Evolutionary conservation across 2,113 vertebrate genomes (phyloP).

Genomic region (Lophius piscatorius): DNA sequence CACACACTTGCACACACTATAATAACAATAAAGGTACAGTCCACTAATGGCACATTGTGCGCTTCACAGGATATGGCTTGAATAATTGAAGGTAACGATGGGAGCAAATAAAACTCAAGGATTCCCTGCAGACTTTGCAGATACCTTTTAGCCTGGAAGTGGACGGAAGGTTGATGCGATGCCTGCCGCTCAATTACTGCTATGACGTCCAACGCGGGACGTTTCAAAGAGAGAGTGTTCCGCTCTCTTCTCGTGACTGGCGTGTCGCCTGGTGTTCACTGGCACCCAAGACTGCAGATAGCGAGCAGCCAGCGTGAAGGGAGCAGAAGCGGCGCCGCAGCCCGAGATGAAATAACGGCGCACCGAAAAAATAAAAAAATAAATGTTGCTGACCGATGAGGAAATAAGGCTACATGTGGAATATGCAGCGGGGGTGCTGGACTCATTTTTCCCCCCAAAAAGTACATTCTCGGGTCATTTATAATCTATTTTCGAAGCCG

Average conservation of each 20-base stretch:
- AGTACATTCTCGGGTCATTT: constrained; percentile 59
- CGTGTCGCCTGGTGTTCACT: constrained; percentile 22
- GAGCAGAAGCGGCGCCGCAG: constrained; percentile 54
- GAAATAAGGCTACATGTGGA: constrained; percentile 32
- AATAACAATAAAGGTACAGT: not conserved
- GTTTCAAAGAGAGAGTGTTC: constrained; percentile 25
- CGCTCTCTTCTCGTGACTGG: constrained; percentile 27
- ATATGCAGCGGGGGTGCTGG: constrained; percentile 2
- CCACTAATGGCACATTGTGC: not conserved
- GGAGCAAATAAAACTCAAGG: constrained; percentile 13
- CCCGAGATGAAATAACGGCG: constrained; percentile 51
- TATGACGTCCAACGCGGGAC: constrained; percentile 18
- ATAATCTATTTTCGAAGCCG: constrained; percentile 62
- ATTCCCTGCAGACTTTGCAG: constrained; percentile 8
- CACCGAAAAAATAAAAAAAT: constrained; percentile 9
- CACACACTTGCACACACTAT: not conserved
- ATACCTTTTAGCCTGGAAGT: constrained; percentile 11
- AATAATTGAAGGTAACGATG: not conserved
- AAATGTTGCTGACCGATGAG: constrained; percentile 46
- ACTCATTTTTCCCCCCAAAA: constrained; percentile 43
- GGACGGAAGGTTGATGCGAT: constrained; percentile 34
- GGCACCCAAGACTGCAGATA: constrained; percentile 20
- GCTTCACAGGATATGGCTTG: not conserved
- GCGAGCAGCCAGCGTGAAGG: constrained; percentile 19
- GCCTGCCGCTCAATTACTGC: constrained; percentile 33